Percentiles rank a stretch among this genome's conserved stretches.
phyloP scores from a whole-genome alignment of 2,888 invertebrate species.

The Chrysolina americana region DNA sequence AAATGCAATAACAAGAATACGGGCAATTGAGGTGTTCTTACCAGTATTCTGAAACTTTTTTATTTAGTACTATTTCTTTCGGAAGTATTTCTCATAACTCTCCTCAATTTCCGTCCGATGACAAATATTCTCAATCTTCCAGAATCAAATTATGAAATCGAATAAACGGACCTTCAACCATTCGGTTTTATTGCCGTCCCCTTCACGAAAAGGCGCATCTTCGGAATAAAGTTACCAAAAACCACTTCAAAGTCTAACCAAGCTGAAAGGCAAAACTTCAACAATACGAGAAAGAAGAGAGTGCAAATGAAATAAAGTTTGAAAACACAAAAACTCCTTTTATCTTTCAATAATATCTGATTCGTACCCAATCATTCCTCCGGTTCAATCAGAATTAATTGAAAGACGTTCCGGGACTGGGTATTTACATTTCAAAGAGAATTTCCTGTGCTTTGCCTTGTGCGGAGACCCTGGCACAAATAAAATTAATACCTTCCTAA shows the following conservation, averaged over 20 bases:
- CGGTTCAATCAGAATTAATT: slow-evolving; percentile 44
- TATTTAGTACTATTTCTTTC: too few species aligned
- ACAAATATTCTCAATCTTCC: neutral
- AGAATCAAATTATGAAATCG: slow-evolving; percentile 15
- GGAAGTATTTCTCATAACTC: too few species aligned
- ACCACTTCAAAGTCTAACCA: slow-evolving; percentile 42
- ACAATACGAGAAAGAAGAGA: slow-evolving; percentile 38
- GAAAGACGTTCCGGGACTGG: slow-evolving; percentile 42
- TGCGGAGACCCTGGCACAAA: slow-evolving; percentile 41
- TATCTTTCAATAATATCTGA: slow-evolving; percentile 47
- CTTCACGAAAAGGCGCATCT: slow-evolving; percentile 37
- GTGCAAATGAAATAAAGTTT: slow-evolving; percentile 46
- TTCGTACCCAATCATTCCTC: slow-evolving; percentile 44
- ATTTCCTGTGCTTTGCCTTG: slow-evolving; percentile 34
- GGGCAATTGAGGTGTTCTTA: too few species aligned
- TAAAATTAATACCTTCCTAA: slow-evolving; percentile 47
- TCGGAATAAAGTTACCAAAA: slow-evolving; percentile 41
- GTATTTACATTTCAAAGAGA: slow-evolving; percentile 49
- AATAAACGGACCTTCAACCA: neutral
- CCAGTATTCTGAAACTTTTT: too few species aligned
- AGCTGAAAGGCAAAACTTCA: slow-evolving; percentile 43
- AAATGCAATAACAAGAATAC: too few species aligned
- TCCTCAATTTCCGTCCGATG: neutral
- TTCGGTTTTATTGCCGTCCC: neutral
- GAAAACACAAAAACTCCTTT: slow-evolving; percentile 42